Percentiles rank a stretch among this genome's conserved stretches.
Conservation (phyloP, 2,113 vertebrate species). For the Bubalus kerabau region DNA sequence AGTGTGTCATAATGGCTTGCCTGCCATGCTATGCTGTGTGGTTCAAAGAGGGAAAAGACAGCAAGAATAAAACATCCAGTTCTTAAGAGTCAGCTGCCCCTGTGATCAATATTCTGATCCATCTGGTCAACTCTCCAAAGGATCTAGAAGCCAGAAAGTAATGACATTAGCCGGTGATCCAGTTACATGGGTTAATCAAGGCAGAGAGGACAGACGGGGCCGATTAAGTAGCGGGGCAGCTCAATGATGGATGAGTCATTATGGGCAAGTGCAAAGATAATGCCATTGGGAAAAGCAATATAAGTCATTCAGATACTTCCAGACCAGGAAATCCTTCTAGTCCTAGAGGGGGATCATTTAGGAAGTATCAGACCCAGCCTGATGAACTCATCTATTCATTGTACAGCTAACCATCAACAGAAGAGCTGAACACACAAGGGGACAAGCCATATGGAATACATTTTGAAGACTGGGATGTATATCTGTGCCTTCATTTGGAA, state of each 20-base stretch:
- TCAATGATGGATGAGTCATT: slow-evolving; percentile 53
- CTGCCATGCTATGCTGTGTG: not conserved
- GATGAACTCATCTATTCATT: slow-evolving; percentile 63
- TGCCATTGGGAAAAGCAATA: slow-evolving; percentile 62
- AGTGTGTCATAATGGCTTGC: slow-evolving; percentile 6
- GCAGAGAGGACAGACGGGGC: slow-evolving; percentile 9
- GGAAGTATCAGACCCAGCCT: slow-evolving; percentile 8
- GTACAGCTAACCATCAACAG: slow-evolving; percentile 19
- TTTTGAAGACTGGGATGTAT: slow-evolving; percentile 13
- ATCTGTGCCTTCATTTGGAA: not conserved
- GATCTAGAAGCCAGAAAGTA: slow-evolving; percentile 32
- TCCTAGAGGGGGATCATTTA: slow-evolving; percentile 42
- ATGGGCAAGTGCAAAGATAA: slow-evolving; percentile 60
- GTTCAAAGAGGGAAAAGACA: slow-evolving; percentile 39
- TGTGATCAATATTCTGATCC: not conserved
- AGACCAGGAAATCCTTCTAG: slow-evolving; percentile 61
- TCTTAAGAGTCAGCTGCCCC: slow-evolving; percentile 10
- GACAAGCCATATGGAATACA: slow-evolving; percentile 50
- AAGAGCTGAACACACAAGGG: not conserved
- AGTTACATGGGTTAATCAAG: slow-evolving; percentile 60
- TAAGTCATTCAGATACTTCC: slow-evolving; percentile 48
- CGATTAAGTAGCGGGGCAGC: slow-evolving; percentile 44
- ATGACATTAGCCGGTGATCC: slow-evolving; percentile 27
- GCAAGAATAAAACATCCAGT: slow-evolving; percentile 17
- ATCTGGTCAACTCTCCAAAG: slow-evolving; percentile 24